phyloP scores from a whole-genome alignment of 2,888 invertebrate species.

The Aspidiotus rigidus region DNA sequence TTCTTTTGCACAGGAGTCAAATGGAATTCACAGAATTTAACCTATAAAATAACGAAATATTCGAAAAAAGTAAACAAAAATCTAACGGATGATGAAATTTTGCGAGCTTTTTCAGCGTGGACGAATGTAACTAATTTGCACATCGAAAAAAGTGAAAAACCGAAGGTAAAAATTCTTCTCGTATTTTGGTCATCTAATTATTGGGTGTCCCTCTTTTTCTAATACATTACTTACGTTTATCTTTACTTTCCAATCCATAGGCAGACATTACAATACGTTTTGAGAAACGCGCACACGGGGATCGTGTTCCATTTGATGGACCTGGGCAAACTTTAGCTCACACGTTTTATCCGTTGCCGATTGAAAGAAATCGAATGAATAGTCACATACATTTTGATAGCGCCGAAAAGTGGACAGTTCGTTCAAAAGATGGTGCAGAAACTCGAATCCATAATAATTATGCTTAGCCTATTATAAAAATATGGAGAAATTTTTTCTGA shows the following conservation, averaged over 20 bases:
- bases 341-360: slow-evolving; percentile 1
- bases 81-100: background rate
- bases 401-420: slow-evolving; percentile 18
- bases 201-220: too few species aligned
- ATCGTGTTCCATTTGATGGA: slow-evolving; percentile 22
- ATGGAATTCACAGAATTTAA: slow-evolving; percentile 1
- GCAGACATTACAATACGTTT: slow-evolving; percentile 14
- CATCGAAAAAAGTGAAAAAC: background rate
- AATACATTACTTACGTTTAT: too few species aligned
- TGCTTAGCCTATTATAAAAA: background rate
- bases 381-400: slow-evolving; percentile 25
- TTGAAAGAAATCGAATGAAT: background rate
- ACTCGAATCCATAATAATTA: background rate
- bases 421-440: slow-evolving; percentile 3
- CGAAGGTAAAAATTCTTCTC: background rate
- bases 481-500: background rate
- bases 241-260: background rate
- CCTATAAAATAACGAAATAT: slow-evolving; percentile 11
- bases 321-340: slow-evolving; percentile 13
- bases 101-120: slow-evolving; percentile 15
- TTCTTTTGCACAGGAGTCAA: background rate
- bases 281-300: slow-evolving; percentile 13
- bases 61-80: background rate
- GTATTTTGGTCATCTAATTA: too few species aligned
- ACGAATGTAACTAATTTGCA: background rate